These are phyloP conservation scores for Hormaphis cornu DNA, from an alignment of 1,140 invertebrate species.

Conservation along the genomic window DNA sequence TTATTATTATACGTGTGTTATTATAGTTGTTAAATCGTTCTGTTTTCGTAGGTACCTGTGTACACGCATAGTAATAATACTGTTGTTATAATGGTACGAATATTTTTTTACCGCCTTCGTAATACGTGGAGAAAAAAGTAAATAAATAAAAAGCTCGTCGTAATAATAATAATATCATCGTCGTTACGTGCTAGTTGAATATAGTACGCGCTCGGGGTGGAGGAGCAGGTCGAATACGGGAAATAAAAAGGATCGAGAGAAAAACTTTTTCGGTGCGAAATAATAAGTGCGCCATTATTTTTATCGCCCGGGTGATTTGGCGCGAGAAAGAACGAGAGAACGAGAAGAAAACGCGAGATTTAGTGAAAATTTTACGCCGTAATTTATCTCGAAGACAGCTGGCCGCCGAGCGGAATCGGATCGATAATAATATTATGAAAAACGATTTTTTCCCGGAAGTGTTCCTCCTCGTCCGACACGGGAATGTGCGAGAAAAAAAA, in stretches of 20 bases:
- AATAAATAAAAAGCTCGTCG: too few relatives aligned
- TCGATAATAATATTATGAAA: conserved; percentile 31
- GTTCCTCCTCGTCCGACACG: neutral
- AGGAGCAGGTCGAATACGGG: neutral
- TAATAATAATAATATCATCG: neutral
- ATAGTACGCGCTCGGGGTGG: neutral
- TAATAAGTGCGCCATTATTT: conserved; percentile 30
- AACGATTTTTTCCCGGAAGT: conserved; percentile 21
- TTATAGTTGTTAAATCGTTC: too few relatives aligned
- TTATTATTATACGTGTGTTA: too few relatives aligned
- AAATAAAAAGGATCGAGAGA: neutral
- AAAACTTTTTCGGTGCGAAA: conserved; percentile 8
- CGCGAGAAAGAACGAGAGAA: neutral
- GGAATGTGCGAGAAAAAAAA: too few relatives aligned
- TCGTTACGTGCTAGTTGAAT: neutral
- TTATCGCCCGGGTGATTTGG: conserved; percentile 8
- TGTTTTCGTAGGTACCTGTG: neutral
- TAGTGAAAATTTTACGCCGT: conserved; percentile 22
- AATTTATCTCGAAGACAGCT: conserved; percentile 25
- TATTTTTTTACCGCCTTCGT: neutral
- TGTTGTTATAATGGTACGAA: too few relatives aligned
- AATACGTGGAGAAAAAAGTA: too few relatives aligned
- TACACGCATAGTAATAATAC: neutral
- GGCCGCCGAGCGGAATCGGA: neutral
- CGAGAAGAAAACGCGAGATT: neutral